Evolutionary conservation across 2,797 vertebrate species (phyloP).

Genomic region (Carcharodon carcharias): DNA sequence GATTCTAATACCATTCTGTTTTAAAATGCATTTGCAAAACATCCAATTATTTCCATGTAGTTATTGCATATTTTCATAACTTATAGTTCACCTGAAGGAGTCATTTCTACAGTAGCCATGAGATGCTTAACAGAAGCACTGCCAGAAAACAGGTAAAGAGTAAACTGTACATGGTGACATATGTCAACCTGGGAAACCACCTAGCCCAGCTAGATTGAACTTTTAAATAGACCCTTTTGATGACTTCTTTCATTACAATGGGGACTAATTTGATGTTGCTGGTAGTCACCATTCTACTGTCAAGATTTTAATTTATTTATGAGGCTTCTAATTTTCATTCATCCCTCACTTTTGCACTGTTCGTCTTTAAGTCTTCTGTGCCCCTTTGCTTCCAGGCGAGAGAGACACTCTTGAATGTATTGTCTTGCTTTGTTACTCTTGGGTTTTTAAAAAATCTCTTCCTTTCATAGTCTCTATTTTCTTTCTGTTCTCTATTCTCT

Average conservation of each 20-base stretch:
- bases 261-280: background rate
- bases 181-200: background rate
- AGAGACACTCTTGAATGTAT: background rate
- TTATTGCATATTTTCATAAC: background rate
- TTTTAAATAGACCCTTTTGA: background rate
- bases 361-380: background rate
- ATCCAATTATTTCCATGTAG: conserved; percentile 5
- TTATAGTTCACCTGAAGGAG: conserved; percentile 53
- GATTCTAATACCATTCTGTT: background rate
- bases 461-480: background rate
- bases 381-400: background rate
- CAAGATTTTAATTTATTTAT: background rate
- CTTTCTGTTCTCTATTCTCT: background rate
- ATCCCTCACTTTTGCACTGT: background rate
- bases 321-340: background rate
- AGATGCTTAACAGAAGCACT: conserved; percentile 92
- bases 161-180: background rate
- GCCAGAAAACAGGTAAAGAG: conserved; percentile 82
- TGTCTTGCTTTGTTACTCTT: background rate
- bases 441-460: background rate
- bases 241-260: background rate
- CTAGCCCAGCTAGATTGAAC: background rate
- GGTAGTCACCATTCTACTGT: background rate
- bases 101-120: conserved; percentile 66
- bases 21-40: background rate